These are phyloP conservation scores for Elephantulus edwardii DNA, from an alignment of 2,113 vertebrate species.

Conservation along the genomic window DNA sequence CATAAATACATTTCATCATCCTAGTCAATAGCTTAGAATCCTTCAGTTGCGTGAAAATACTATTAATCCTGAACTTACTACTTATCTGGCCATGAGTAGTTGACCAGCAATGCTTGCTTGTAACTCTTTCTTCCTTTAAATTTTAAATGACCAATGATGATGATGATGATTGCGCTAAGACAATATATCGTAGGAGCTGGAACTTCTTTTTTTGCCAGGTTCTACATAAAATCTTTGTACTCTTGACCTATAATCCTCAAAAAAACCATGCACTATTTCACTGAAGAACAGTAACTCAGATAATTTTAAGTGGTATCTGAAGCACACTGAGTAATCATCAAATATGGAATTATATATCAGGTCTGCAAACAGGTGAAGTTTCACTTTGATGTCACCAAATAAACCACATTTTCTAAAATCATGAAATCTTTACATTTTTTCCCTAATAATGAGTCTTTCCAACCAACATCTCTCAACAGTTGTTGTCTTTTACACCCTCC, in stretches of 20 bases:
- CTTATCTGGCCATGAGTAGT: neutral
- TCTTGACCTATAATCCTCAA: neutral
- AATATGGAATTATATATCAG: neutral
- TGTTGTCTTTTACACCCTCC: neutral
- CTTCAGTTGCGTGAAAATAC: neutral
- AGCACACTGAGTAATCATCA: neutral
- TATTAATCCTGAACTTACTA: neutral
- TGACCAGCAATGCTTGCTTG: neutral
- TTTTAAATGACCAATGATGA: neutral
- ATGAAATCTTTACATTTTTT: neutral
- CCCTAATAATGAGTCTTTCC: neutral
- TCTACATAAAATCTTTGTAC: neutral
- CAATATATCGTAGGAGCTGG: neutral
- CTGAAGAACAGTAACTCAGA: neutral
- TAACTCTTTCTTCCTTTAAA: neutral
- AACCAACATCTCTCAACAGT: neutral
- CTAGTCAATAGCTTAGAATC: neutral
- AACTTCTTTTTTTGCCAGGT: slow-evolving; percentile 20
- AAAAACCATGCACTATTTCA: neutral
- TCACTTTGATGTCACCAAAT: neutral
- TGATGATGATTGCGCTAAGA: neutral
- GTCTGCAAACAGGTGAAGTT: neutral
- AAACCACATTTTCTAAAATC: neutral
- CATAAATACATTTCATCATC: neutral
- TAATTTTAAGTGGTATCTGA: slow-evolving; percentile 3